Evolutionary conservation across 2,797 vertebrate species (phyloP).

Genomic region (Clamator glandarius): DNA sequence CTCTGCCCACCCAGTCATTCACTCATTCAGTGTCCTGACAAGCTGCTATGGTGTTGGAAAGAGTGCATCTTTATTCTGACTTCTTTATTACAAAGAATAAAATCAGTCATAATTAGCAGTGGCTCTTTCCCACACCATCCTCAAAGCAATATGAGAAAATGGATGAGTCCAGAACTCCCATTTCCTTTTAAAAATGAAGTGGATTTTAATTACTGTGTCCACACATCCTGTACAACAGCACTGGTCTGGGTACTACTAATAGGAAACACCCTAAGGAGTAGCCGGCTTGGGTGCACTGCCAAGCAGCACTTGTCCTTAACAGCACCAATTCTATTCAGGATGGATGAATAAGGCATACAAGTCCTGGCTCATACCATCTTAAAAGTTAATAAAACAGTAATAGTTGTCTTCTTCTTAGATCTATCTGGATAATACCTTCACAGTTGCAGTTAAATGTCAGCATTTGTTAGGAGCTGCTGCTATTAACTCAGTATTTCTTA

Average conservation of each 20-base stretch:
- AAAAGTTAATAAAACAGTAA: constrained; percentile 12
- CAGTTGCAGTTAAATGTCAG: background rate
- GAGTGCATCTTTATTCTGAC: background rate
- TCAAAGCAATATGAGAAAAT: background rate
- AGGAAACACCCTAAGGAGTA: background rate
- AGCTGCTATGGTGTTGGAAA: background rate
- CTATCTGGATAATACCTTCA: background rate
- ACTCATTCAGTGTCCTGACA: background rate
- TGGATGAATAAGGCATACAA: constrained; percentile 17
- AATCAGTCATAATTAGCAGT: background rate
- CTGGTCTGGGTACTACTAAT: background rate
- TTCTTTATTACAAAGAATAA: background rate
- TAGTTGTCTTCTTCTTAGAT: background rate
- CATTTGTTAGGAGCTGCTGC: background rate
- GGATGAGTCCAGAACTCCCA: background rate
- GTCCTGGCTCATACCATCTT: background rate
- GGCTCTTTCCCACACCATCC: background rate
- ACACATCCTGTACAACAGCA: background rate
- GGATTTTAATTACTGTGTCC: background rate
- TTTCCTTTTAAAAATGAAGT: background rate
- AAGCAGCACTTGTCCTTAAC: background rate
- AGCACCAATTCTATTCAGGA: background rate
- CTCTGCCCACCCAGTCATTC: background rate
- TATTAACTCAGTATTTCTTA: constrained; percentile 9
- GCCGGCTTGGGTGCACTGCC: background rate